These are phyloP conservation scores for Scelioninae gen. 1 DNA, from an alignment of 2,888 invertebrate species.

Conservation along the genomic window DNA sequence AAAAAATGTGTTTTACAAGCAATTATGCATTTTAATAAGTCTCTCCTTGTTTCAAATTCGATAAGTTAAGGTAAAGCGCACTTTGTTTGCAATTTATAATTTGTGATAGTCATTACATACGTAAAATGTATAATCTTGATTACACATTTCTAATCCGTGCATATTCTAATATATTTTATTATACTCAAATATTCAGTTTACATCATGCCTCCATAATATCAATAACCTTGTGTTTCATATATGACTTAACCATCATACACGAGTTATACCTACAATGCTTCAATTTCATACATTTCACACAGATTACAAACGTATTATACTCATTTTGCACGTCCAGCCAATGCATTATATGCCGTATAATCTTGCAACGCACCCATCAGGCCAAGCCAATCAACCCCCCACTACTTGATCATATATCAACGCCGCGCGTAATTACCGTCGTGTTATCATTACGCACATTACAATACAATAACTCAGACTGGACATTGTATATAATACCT, in stretches of 20 bases:
- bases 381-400: constrained; percentile 34
- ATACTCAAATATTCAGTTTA: too few relatives aligned
- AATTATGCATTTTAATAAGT: too few relatives aligned
- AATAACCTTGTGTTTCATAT: too few relatives aligned
- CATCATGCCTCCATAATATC: too few relatives aligned
- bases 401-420: constrained; percentile 36
- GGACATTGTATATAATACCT: constrained; percentile 55
- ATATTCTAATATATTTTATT: too few relatives aligned
- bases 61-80: too few relatives aligned
- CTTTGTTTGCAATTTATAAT: too few relatives aligned
- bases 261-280: not conserved
- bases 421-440: constrained; percentile 54
- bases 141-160: too few relatives aligned
- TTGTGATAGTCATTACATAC: too few relatives aligned
- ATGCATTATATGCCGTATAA: not conserved
- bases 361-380: not conserved
- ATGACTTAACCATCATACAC: not conserved
- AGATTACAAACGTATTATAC: not conserved
- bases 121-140: too few relatives aligned
- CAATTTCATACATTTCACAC: constrained; percentile 1
- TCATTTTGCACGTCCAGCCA: not conserved
- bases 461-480: constrained; percentile 52
- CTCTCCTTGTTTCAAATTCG: too few relatives aligned
- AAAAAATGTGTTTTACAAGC: too few relatives aligned
- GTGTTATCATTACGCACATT: constrained; percentile 52